Conservation (phyloP, 2,888 invertebrate genomes). For the Ormyrus labotus region DNA sequence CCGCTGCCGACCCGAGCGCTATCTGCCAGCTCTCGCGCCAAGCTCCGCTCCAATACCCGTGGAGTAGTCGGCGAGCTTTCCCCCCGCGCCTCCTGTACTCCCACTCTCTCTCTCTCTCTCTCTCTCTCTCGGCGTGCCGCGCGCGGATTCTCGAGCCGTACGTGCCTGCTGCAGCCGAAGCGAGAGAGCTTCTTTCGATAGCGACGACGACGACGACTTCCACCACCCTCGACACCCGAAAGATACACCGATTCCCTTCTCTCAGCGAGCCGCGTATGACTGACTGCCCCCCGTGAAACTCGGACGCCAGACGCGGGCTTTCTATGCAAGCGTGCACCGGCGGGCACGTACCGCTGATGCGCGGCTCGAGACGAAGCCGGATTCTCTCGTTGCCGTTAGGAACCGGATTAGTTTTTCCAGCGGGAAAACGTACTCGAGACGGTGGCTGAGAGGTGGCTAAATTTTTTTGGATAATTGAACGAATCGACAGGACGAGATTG, state of each 20-base stretch:
- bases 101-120: too few relatives aligned
- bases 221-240: neutral
- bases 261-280: too few relatives aligned
- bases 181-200: neutral
- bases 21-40: conserved; percentile 76
- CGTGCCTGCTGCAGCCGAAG: conserved; percentile 19
- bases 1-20: conserved; percentile 78
- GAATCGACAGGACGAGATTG: neutral
- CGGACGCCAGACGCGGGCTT: too few relatives aligned
- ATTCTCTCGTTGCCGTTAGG: conserved; percentile 31
- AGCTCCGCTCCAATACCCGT: conserved; percentile 55
- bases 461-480: conserved; percentile 6
- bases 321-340: too few relatives aligned
- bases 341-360: too few relatives aligned
- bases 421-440: neutral
- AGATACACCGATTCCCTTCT: too few relatives aligned
- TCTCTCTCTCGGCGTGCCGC: too few relatives aligned
- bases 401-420: conserved; percentile 42
- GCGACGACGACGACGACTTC: neutral
- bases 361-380: too few relatives aligned
- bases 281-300: too few relatives aligned
- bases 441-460: neutral
- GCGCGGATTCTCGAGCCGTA: conserved; percentile 16
- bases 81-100: neutral
- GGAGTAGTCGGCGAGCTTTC: neutral